Evolutionary conservation across 2,888 invertebrate genomes (phyloP).

Genomic region (Phymatocera aterrima): DNA sequence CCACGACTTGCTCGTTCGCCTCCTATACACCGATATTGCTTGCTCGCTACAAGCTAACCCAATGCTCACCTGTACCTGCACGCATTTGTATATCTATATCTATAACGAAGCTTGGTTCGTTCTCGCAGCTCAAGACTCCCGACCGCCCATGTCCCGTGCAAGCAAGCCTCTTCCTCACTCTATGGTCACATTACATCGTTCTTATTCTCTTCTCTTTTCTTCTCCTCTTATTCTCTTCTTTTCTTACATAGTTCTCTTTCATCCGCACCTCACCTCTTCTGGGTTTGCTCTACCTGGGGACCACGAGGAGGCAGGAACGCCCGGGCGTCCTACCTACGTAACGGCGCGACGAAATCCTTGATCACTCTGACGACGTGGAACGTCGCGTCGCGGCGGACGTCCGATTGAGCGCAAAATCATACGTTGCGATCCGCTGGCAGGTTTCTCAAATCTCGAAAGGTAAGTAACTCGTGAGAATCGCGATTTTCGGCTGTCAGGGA

Average conservation of each 20-base stretch:
- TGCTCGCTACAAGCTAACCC: constrained; percentile 43
- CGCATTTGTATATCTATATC: constrained; percentile 2
- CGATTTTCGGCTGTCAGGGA: too few relatives aligned
- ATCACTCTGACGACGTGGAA: too few relatives aligned
- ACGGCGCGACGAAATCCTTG: constrained; percentile 14
- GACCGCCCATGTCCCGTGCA: constrained; percentile 14
- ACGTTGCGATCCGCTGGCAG: too few relatives aligned
- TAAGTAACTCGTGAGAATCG: too few relatives aligned
- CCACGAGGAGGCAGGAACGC: background rate
- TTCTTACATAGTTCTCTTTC: too few relatives aligned
- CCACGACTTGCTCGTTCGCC: constrained; percentile 55
- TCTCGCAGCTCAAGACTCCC: background rate
- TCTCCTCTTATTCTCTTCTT: too few relatives aligned
- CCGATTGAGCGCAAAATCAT: too few relatives aligned
- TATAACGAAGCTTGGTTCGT: background rate
- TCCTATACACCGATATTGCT: constrained; percentile 56
- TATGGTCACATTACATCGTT: constrained; percentile 25
- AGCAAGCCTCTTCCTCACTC: constrained; percentile 47
- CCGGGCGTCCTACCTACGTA: background rate
- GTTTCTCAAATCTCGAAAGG: too few relatives aligned
- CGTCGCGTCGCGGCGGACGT: too few relatives aligned
- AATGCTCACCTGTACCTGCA: constrained; percentile 39
- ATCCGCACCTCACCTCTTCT: constrained; percentile 31
- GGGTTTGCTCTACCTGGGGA: constrained; percentile 46
- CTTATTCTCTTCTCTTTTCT: too few relatives aligned